Evolutionary conservation across 2,113 vertebrate genomes (phyloP).

Genomic region (Chamaea fasciata): DNA sequence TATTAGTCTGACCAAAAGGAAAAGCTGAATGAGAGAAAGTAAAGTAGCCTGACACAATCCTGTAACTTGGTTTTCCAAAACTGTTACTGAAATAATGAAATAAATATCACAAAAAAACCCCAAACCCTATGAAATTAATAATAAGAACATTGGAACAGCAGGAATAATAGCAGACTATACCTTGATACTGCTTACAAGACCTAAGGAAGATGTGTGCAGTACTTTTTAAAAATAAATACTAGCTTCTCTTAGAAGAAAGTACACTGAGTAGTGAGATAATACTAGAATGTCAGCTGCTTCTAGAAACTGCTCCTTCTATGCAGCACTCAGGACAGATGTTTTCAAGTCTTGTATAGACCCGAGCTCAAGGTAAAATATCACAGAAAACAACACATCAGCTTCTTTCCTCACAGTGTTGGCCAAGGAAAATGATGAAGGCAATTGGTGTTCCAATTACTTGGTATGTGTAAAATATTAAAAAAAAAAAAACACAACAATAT

Average conservation of each 20-base stretch:
- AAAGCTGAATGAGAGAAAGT: neutral
- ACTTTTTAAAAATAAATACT: neutral
- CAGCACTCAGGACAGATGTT: neutral
- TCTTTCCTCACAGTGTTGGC: neutral
- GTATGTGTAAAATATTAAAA: neutral
- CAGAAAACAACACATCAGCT: neutral
- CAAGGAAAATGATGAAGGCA: neutral
- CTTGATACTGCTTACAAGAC: neutral
- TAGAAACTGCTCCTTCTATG: neutral
- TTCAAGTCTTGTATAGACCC: neutral
- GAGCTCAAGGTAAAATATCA: neutral
- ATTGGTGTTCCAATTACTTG: neutral
- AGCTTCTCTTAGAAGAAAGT: neutral
- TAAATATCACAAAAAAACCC: neutral
- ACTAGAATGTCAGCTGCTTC: neutral
- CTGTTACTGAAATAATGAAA: neutral
- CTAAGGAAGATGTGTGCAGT: neutral
- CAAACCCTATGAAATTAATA: neutral
- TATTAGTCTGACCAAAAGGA: neutral
- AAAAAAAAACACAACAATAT: neutral
- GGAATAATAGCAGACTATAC: neutral
- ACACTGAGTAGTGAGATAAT: neutral
- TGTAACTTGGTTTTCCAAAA: neutral
- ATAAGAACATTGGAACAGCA: neutral
- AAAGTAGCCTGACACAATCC: neutral